Conservation (phyloP, 1,140 invertebrate species). For the Drosophila santomea region DNA sequence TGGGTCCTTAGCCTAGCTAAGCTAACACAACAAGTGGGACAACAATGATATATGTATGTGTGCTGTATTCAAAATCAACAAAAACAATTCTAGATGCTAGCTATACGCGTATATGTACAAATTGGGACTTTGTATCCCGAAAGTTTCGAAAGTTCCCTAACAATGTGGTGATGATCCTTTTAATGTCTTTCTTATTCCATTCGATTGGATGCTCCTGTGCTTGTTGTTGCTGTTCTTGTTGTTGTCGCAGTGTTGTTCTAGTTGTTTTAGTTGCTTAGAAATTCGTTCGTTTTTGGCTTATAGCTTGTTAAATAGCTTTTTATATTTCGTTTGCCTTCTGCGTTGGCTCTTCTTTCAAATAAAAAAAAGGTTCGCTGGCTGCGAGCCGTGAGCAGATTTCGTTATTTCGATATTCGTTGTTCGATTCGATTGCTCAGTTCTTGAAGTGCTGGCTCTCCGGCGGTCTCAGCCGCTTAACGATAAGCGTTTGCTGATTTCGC, state of each 20-base stretch:
- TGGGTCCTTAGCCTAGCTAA: constrained; percentile 16
- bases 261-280: constrained; percentile 30
- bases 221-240: constrained; percentile 9
- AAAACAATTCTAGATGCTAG: constrained; percentile 31
- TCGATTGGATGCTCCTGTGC: constrained; percentile 9
- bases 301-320: constrained; percentile 14
- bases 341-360: constrained; percentile 37
- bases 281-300: constrained; percentile 69
- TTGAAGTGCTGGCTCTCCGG: constrained; percentile 47
- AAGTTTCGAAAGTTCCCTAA: constrained; percentile 1
- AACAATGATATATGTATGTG: constrained; percentile 51
- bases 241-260: constrained; percentile 35
- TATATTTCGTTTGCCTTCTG: constrained; percentile 40
- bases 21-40: constrained; percentile 57
- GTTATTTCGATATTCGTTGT: constrained; percentile 26
- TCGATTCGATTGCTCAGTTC: constrained; percentile 25
- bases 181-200: constrained; percentile 58
- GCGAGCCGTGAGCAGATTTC: constrained; percentile 43
- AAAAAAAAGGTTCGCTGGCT: constrained; percentile 46
- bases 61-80: constrained; percentile 49
- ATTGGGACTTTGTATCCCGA: constrained; percentile 18
- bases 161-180: constrained; percentile 45
- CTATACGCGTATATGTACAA: constrained; percentile 52
- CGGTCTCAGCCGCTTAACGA: constrained; percentile 70
- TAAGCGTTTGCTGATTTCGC: constrained; percentile 70